Evolutionary conservation across 2,888 invertebrate species (phyloP).

Genomic region (Chalcis sispes): DNA sequence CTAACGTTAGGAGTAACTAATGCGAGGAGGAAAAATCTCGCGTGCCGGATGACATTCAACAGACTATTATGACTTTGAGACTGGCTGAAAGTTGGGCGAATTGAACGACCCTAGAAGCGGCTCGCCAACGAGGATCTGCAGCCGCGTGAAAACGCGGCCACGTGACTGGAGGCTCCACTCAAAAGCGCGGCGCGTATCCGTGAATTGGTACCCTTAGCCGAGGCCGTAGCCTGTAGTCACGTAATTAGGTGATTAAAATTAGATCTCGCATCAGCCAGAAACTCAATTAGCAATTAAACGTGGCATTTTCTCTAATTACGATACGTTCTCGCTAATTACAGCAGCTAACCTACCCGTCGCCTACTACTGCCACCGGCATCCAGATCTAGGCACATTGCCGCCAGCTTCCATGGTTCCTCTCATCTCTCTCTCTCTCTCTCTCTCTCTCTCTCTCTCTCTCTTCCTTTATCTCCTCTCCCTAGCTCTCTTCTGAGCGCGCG

Average conservation of each 20-base stretch:
- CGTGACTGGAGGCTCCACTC: slow-evolving; percentile 25
- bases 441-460: neutral
- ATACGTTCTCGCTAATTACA: slow-evolving; percentile 78
- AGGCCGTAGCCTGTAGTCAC: slow-evolving; percentile 76
- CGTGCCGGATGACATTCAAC: too few relatives aligned
- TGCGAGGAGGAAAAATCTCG: too few relatives aligned
- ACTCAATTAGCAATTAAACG: slow-evolving; percentile 81
- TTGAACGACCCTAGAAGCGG: too few relatives aligned
- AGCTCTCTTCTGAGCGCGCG: slow-evolving; percentile 45
- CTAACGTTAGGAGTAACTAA: too few relatives aligned
- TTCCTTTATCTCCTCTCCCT: neutral
- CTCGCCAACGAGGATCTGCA: slow-evolving; percentile 9
- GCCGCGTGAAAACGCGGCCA: slow-evolving; percentile 42
- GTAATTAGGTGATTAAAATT: slow-evolving; percentile 81
- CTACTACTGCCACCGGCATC: slow-evolving; percentile 57
- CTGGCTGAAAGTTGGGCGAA: too few relatives aligned
- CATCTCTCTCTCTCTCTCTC: slow-evolving; percentile 26
- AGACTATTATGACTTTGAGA: too few relatives aligned
- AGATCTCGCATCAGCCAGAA: slow-evolving; percentile 79
- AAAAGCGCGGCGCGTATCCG: slow-evolving; percentile 31
- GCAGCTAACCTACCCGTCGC: slow-evolving; percentile 68
- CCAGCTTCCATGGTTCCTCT: slow-evolving; percentile 37
- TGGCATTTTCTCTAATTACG: slow-evolving; percentile 80
- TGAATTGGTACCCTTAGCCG: slow-evolving; percentile 43
- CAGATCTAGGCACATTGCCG: neutral